Evolutionary conservation across 1,140 invertebrate genomes (phyloP).

Genomic region (Physella acuta): DNA sequence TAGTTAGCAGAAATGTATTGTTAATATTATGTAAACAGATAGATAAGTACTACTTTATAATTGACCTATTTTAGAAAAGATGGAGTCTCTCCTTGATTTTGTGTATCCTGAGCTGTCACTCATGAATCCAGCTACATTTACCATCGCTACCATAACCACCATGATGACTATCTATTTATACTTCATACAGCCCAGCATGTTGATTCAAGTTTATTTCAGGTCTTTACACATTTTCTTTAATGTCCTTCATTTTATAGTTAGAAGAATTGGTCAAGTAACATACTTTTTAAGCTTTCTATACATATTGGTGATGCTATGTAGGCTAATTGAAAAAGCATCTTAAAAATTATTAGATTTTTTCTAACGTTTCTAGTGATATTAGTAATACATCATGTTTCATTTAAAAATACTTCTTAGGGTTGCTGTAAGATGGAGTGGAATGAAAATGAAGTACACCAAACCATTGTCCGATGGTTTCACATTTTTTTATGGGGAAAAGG

Average conservation of each 20-base stretch:
- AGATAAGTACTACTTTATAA: too few species aligned
- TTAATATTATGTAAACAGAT: too few species aligned
- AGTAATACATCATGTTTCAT: background rate
- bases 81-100: conserved; percentile 3
- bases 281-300: background rate
- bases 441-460: conserved; percentile 41
- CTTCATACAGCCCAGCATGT: conserved; percentile 31
- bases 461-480: conserved; percentile 29
- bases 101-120: conserved; percentile 9
- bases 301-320: background rate
- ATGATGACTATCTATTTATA: conserved; percentile 33
- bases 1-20: too few species aligned
- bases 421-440: conserved; percentile 44
- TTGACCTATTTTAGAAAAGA: too few species aligned
- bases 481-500: conserved; percentile 48
- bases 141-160: conserved; percentile 29
- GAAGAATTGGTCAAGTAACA: background rate
- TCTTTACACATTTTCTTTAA: conserved; percentile 19
- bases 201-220: conserved; percentile 38
- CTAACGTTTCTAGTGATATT: background rate
- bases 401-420: conserved; percentile 25
- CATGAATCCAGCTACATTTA: conserved; percentile 21
- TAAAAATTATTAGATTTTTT: background rate
- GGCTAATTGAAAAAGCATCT: background rate
- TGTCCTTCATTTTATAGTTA: background rate